Conservation (phyloP, 1,140 invertebrate species). For the Monomorium pharaonis region DNA sequence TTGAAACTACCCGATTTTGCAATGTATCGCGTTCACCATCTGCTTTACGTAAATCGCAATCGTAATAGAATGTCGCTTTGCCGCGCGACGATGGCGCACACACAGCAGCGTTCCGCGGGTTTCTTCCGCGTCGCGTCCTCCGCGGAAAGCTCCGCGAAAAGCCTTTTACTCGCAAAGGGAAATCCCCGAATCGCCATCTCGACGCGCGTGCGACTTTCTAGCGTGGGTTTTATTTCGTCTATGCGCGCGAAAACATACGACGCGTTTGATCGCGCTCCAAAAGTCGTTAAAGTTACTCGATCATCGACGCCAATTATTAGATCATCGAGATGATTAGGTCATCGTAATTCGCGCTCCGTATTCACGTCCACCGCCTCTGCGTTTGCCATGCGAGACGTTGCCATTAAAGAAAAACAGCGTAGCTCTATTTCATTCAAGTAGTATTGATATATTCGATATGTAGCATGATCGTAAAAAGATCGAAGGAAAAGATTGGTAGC, state of each 20-base stretch:
- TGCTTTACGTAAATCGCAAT: conserved; percentile 17
- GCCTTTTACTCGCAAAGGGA: background rate
- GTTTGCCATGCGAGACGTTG: background rate
- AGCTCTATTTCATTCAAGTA: background rate
- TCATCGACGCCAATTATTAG: conserved; percentile 27
- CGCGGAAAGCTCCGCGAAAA: background rate
- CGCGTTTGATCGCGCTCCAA: conserved; percentile 26
- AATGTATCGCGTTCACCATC: conserved; percentile 2
- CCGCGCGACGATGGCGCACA: background rate
- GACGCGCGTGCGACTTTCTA: conserved; percentile 63
- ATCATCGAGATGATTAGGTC: conserved; percentile 40
- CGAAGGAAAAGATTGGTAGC: no score
- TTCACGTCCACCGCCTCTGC: conserved; percentile 38
- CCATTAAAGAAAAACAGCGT: background rate
- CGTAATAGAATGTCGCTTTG: background rate
- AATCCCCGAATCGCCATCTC: background rate
- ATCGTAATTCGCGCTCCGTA: background rate
- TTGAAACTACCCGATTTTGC: background rate
- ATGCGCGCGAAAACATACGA: conserved; percentile 5
- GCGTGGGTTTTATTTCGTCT: conserved; percentile 55
- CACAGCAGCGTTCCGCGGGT: background rate
- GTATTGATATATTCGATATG: background rate
- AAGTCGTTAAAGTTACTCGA: background rate
- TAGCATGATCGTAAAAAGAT: background rate
- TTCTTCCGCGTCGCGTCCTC: background rate